phyloP scores from a whole-genome alignment of 2,888 invertebrate genomes.

The Neoitamus cyanurus region DNA sequence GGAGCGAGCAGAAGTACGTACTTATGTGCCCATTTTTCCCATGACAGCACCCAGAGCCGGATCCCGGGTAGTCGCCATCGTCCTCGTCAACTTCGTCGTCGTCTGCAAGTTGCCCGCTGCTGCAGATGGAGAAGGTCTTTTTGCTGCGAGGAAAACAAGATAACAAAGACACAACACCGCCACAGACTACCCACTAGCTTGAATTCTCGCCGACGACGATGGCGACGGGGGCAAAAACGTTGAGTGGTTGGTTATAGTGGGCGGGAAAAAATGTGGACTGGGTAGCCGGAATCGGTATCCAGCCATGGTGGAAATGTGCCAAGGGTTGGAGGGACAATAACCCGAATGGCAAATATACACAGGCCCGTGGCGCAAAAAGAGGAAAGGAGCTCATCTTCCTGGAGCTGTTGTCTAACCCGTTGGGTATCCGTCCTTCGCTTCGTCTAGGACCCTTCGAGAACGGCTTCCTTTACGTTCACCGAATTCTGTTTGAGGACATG shows the following conservation, averaged over 20 bases:
- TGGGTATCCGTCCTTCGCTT: neutral
- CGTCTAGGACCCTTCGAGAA: neutral
- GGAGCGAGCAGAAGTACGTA: constrained; percentile 35
- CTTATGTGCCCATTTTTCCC: constrained; percentile 17
- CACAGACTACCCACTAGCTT: neutral
- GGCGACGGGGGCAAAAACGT: constrained; percentile 6
- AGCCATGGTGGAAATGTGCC: neutral
- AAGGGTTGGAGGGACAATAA: constrained; percentile 36
- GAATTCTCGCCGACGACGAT: neutral
- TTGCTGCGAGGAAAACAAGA: constrained; percentile 5
- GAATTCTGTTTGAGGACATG: constrained; percentile 42
- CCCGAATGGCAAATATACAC: constrained; percentile 43
- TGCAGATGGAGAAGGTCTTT: constrained; percentile 2
- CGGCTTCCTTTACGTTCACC: constrained; percentile 18
- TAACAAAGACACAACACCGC: constrained; percentile 33
- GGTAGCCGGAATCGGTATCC: constrained; percentile 28
- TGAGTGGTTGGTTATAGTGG: constrained; percentile 27
- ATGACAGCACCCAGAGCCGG: neutral
- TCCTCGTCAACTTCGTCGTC: neutral
- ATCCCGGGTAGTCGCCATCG: neutral
- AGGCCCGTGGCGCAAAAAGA: neutral
- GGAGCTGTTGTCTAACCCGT: neutral
- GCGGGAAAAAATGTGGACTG: neutral
- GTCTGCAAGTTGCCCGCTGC: neutral
- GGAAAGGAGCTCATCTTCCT: constrained; percentile 6